These are phyloP conservation scores for Drosophila kikkawai DNA, from an alignment of 1,140 invertebrate species.

Conservation along the genomic window DNA sequence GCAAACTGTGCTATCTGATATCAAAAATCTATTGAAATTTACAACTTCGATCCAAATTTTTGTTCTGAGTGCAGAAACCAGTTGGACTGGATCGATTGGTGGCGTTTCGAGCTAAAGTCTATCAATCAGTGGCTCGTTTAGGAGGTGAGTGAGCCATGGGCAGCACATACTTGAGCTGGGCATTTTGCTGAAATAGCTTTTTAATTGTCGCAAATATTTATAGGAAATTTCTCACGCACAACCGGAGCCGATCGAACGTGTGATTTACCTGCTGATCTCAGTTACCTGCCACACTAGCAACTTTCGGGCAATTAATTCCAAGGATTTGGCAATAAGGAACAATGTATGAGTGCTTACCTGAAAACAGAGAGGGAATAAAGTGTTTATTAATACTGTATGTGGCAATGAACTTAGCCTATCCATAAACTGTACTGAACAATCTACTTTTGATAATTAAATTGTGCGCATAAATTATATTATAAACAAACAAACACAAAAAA, in stretches of 20 bases:
- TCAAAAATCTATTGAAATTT: neutral
- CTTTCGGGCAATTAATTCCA: conserved; percentile 33
- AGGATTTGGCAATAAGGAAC: conserved; percentile 46
- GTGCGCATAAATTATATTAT: conserved; percentile 57
- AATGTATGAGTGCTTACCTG: conserved; percentile 23
- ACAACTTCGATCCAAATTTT: conserved; percentile 2
- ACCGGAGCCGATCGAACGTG: conserved; percentile 2
- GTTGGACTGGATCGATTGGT: conserved; percentile 48
- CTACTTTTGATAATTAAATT: conserved; percentile 48
- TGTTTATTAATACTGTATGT: conserved; percentile 26
- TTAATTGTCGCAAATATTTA: conserved; percentile 63
- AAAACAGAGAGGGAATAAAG: conserved; percentile 24
- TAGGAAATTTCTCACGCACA: conserved; percentile 50
- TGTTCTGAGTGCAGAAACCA: conserved; percentile 49
- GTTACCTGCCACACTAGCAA: conserved; percentile 8
- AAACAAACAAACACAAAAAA: conserved; percentile 26
- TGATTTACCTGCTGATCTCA: conserved; percentile 28
- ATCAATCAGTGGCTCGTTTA: conserved; percentile 61
- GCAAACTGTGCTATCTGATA: neutral
- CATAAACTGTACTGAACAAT: conserved; percentile 18
- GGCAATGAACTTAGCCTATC: conserved; percentile 44
- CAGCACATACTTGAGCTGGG: conserved; percentile 13
- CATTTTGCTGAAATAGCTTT: conserved; percentile 47
- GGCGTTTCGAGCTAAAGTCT: conserved; percentile 54
- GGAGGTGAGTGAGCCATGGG: conserved; percentile 41